These are phyloP conservation scores for Megaceryle torquata DNA, from an alignment of 2,113 vertebrate species.

Conservation along the genomic window DNA sequence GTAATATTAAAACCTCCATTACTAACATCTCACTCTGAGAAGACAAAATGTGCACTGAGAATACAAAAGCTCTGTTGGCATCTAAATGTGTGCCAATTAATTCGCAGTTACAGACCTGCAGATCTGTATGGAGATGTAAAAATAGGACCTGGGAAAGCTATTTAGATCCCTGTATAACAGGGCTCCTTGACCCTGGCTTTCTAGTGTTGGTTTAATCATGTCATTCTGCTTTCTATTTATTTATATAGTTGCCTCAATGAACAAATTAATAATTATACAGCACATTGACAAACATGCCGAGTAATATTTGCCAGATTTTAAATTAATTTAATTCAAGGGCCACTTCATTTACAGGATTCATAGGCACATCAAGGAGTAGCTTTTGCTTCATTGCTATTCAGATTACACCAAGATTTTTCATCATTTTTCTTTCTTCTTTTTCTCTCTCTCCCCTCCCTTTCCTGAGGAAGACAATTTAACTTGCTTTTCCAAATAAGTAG, in stretches of 20 bases:
- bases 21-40: slow-evolving; percentile 79
- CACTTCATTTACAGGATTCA: slow-evolving; percentile 84
- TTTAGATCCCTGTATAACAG: slow-evolving; percentile 72
- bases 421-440: slow-evolving; percentile 67
- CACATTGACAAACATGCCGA: slow-evolving; percentile 83
- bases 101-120: slow-evolving; percentile 73
- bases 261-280: slow-evolving; percentile 88
- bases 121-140: slow-evolving; percentile 76
- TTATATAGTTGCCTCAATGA: slow-evolving; percentile 83
- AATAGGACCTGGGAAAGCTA: slow-evolving; percentile 79
- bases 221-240: slow-evolving; percentile 84
- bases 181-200: slow-evolving; percentile 81
- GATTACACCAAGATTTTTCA: slow-evolving; percentile 72
- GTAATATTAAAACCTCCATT: slow-evolving; percentile 83
- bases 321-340: slow-evolving; percentile 87
- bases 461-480: slow-evolving; percentile 69
- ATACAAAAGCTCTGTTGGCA: slow-evolving; percentile 83
- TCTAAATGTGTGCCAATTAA: slow-evolving; percentile 82
- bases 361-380: slow-evolving; percentile 75
- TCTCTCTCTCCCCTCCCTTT: slow-evolving; percentile 36
- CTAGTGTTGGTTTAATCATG: slow-evolving; percentile 81
- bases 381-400: slow-evolving; percentile 78
- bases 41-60: slow-evolving; percentile 82
- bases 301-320: slow-evolving; percentile 86
- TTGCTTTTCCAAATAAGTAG: slow-evolving; percentile 69